Base-by-base conservation (phyloP, 2,113 vertebrate genomes). In the Epinephelus lanceolatus region DNA sequence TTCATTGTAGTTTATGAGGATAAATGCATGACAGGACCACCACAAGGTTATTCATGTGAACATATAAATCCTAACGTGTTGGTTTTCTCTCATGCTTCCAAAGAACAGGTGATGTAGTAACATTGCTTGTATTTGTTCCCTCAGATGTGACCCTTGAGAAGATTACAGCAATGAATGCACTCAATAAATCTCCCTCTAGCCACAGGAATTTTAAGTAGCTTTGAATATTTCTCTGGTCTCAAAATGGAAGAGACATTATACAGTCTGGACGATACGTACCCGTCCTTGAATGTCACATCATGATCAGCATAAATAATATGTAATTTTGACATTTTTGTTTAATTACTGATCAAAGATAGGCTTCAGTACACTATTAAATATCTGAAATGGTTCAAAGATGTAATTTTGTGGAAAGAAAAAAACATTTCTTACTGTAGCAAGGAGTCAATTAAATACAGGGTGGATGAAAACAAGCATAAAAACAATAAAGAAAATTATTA, bases 201-300 rank as follows among this genome's bases (percentile, higher is more conserved):
- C 77, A 49, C 76, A 78, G 90, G 89, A 88, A 92, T 92, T 91
- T 94, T 91, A 93, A 91, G 86, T 78, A 89, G 89, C 66, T 88
- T 90, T 86, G 72, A 80, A 84, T 91, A 82, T 86, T 87, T 87
- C 77, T 84, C 40, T 59, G n/a, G 71, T 88, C 78, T 87, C 70
- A 80, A 83, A 92, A 90, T 72, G 77, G 72, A 89, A 78, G 55
- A 71, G 51, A 83, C 53, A 78, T 86, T 85, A 67, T 69, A 71
- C 72, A 86, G 84, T 85, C 84, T 74, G 85, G 51, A 82, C 86
- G 71, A 42, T 85, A 51, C 15, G 30, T 84, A 79, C 73, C 60
- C 77, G 68, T 67, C 69, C 33, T 68, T 86, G 67, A 83, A 75
- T 88, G 69, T 91, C 79, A 84, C 76, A 69, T 76, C 75, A 80